Percentiles rank a stretch among this genome's conserved stretches.
phyloP scores from a whole-genome alignment of 2,797 vertebrate genomes.

The Lithobates sylvaticus region DNA sequence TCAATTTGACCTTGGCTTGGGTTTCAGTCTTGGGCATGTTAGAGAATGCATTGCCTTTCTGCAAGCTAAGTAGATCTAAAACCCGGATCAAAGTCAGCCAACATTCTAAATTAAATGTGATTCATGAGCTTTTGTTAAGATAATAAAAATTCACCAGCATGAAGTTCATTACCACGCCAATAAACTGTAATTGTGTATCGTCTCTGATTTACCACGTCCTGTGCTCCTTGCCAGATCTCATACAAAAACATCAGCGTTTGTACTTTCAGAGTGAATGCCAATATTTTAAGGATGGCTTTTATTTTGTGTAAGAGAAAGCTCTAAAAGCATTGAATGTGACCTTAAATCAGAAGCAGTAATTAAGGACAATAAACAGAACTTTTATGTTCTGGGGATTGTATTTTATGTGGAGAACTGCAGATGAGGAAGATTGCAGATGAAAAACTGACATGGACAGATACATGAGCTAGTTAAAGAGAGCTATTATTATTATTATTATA shows the following conservation, averaged over 20 bases:
- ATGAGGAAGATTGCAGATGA: neutral
- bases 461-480: constrained; percentile 3
- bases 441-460: constrained; percentile 37
- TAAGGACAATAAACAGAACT: constrained; percentile 13
- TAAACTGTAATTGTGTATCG: constrained; percentile 39
- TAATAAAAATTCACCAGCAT: constrained; percentile 53
- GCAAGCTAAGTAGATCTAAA: constrained; percentile 31
- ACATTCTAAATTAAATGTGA: constrained; percentile 36
- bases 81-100: constrained; percentile 48
- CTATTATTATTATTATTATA: neutral
- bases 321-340: constrained; percentile 1
- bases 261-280: constrained; percentile 2
- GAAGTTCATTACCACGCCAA: constrained; percentile 49
- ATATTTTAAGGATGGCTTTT: constrained; percentile 8
- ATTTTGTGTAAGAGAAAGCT: neutral
- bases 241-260: constrained; percentile 38
- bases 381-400: neutral
- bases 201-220: constrained; percentile 47
- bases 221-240: constrained; percentile 17
- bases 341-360: constrained; percentile 16
- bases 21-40: constrained; percentile 23
- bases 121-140: constrained; percentile 46
- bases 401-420: constrained; percentile 35
- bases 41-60: constrained; percentile 37
- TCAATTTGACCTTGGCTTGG: constrained; percentile 47